phyloP scores from a whole-genome alignment of 2,888 invertebrate species.

The Chironomus tentans region DNA sequence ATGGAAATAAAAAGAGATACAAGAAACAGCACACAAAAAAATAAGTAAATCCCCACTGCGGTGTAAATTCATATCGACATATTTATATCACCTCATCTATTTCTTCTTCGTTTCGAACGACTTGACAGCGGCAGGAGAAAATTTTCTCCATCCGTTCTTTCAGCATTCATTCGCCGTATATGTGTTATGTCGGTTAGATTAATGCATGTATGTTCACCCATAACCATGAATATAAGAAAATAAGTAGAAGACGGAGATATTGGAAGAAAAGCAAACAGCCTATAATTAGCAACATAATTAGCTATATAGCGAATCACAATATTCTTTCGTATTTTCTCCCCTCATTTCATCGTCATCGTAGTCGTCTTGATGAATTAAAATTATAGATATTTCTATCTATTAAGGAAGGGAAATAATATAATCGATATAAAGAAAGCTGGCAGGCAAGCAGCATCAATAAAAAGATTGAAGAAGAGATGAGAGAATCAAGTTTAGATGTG shows the following conservation, averaged over 20 bases:
- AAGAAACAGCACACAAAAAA: too few species aligned
- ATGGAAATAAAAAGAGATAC: background rate
- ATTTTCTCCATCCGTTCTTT: background rate
- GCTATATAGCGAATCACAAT: background rate
- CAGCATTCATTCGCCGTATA: background rate
- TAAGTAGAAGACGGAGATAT: background rate
- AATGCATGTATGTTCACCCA: constrained; percentile 2
- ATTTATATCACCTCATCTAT: constrained; percentile 10
- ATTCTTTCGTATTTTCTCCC: background rate
- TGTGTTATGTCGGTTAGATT: background rate
- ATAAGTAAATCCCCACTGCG: background rate
- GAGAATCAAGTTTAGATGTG: too few species aligned
- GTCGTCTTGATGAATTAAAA: constrained; percentile 8
- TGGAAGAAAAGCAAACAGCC: constrained; percentile 5
- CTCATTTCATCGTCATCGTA: background rate
- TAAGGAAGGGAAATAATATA: background rate
- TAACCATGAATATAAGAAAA: constrained; percentile 12
- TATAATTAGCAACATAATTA: constrained; percentile 21
- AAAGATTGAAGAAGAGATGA: too few species aligned
- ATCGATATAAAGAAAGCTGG: background rate
- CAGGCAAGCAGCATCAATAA: too few species aligned
- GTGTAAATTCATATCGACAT: constrained; percentile 17
- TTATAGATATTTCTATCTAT: constrained; percentile 8
- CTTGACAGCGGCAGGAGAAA: background rate
- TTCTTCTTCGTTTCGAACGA: background rate